phyloP scores from a whole-genome alignment of 2,888 invertebrate genomes.

The Cerastis leucographa region DNA sequence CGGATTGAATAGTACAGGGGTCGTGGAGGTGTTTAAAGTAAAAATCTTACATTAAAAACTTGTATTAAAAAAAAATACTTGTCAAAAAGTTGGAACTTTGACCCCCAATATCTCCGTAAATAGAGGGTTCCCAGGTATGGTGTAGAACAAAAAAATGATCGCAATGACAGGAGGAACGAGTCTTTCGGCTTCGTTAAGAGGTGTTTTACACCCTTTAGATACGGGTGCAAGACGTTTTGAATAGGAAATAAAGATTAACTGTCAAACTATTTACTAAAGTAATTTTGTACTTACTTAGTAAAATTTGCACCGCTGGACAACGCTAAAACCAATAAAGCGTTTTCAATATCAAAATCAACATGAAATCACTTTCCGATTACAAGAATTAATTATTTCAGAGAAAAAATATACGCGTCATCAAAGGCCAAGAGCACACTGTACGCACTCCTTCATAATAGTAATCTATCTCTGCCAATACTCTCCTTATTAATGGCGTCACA shows the following conservation, averaged over 20 bases:
- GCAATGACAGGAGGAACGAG: too few species aligned
- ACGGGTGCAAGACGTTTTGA: not conserved
- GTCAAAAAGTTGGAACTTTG: too few species aligned
- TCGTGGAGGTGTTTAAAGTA: too few species aligned
- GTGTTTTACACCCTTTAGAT: too few species aligned
- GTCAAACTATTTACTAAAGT: not conserved
- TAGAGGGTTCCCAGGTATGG: too few species aligned
- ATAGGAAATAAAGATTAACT: not conserved
- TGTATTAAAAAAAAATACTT: too few species aligned
- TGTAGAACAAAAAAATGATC: too few species aligned
- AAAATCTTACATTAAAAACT: too few species aligned
- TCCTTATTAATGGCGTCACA: constrained; percentile 70
- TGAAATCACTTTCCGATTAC: not conserved
- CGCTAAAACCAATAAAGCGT: not conserved
- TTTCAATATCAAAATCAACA: not conserved
- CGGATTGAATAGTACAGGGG: too few species aligned
- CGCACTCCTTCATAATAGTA: constrained; percentile 41
- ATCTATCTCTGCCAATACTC: constrained; percentile 67
- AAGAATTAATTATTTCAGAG: constrained; percentile 4
- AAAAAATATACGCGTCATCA: constrained; percentile 31
- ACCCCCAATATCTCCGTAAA: too few species aligned
- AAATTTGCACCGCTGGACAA: too few species aligned
- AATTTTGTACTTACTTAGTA: not conserved
- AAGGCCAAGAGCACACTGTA: constrained; percentile 35
- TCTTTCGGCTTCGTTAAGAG: too few species aligned